Evolutionary conservation across 2,888 invertebrate species (phyloP), one percentile per base, ranked within the genome.

Genomic region (Nemotelus pantherinus): DNA sequence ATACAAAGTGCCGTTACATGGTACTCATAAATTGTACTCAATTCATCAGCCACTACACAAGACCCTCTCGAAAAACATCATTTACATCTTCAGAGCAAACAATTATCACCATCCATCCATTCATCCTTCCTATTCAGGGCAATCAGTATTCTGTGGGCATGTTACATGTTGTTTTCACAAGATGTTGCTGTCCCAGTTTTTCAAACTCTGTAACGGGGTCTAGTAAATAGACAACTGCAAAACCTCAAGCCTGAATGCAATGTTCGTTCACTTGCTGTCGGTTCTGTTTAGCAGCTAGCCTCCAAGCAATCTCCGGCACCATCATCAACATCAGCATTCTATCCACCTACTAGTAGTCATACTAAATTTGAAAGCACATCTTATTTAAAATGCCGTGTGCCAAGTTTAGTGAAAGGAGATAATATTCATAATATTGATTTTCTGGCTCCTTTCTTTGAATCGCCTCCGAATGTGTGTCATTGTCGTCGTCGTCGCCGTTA

Each of bases 391-490:
- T 45, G 45, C 65, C 65, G 65, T 65, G 47, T 47, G 65, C 65
- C 65, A 47, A 65, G 44, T 65, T 65, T 65, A 45, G 65, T 65
- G 65, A 65, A 65, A 39, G 47, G 65, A 65, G 65, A 65, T 65
- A 65, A 65, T 65, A 65, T 65, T 65, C 65, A 65, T 47, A 65
- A 65, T 65, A 65, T 65, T 65, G 65, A 65, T 65, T 65, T 65
- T 65, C 47, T 47, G 7, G 3, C 45, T 47, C 45, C 65, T 45
- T 63, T 63, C 25, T 25, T 63, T 63, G 25, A 25, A 25, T 25
- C 25, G 25, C 25, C 25, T 57, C 57, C 57, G 57, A 25, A 10
- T 57, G 57, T 9, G 57, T 57, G 10, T 25, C 25, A 57, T 25
- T 57, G 10, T 10, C 25, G 57, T 10, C 25, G 10, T 57, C 25